Conservation (phyloP, 2,888 invertebrate genomes). For the Rhodophaea formosa region DNA sequence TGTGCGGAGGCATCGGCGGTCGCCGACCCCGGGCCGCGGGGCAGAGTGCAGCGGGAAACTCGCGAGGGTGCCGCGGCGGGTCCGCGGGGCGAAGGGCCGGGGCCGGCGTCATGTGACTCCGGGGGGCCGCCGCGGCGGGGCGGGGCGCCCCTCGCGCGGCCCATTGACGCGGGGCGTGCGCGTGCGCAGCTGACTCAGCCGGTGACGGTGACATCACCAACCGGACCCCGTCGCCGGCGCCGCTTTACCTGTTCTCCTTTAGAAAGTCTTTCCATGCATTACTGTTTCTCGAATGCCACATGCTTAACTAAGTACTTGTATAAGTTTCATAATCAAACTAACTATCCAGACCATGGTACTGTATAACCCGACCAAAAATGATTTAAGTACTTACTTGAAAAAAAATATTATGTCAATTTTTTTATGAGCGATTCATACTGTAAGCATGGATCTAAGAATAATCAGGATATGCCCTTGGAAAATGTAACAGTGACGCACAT, state of each 20-base stretch:
- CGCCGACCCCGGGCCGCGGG: constrained; percentile 23
- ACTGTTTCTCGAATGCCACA: constrained; percentile 16
- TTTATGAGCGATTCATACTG: too few relatives aligned
- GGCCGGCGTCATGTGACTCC: constrained; percentile 45
- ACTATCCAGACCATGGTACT: too few relatives aligned
- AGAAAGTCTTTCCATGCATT: constrained; percentile 24
- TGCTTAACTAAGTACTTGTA: neutral
- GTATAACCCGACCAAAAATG: too few relatives aligned
- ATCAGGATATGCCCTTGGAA: too few relatives aligned
- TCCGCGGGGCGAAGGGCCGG: constrained; percentile 30
- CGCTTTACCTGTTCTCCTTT: constrained; percentile 20
- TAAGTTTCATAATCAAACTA: too few relatives aligned
- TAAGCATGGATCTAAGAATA: too few relatives aligned
- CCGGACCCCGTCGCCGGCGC: constrained; percentile 22
- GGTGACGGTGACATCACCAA: constrained; percentile 21
- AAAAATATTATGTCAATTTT: too few relatives aligned
- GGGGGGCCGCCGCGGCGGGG: constrained; percentile 26
- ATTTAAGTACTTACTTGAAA: too few relatives aligned
- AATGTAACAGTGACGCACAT: too few relatives aligned
- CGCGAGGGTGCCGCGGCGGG: constrained; percentile 30
- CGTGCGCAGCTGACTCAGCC: constrained; percentile 33
- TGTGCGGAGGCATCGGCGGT: neutral
- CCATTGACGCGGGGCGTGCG: constrained; percentile 35
- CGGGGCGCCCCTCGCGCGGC: constrained; percentile 22
- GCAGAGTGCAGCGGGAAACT: constrained; percentile 24